These are phyloP conservation scores for Machaerirhynchus nigripectus DNA, from an alignment of 2,113 vertebrate genomes.

Conservation along the genomic window DNA sequence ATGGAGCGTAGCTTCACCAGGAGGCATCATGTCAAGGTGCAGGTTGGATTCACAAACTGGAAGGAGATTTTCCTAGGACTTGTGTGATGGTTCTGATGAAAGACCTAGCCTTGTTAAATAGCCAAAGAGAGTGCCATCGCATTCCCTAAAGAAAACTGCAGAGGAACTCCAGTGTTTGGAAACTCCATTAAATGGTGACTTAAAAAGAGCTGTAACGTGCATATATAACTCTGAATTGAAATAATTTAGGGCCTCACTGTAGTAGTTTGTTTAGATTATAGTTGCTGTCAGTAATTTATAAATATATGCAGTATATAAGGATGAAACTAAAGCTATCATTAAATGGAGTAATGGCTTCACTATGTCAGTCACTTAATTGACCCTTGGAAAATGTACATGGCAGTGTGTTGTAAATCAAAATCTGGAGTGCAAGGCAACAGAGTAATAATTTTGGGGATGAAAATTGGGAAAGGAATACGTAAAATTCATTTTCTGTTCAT, in stretches of 20 bases:
- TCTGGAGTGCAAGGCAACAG: background rate
- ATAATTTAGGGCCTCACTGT: background rate
- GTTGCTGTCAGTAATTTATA: background rate
- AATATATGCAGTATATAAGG: background rate
- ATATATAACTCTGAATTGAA: background rate
- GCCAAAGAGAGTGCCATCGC: background rate
- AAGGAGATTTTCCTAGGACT: background rate
- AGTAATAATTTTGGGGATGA: background rate
- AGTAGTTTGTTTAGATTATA: background rate
- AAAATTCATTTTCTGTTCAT: background rate
- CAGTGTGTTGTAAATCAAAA: background rate
- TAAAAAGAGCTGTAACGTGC: background rate
- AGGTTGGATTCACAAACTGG: background rate
- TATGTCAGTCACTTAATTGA: conserved; percentile 27
- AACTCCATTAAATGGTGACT: background rate
- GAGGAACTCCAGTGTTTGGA: background rate
- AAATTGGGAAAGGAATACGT: background rate
- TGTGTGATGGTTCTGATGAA: background rate
- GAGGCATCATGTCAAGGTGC: background rate
- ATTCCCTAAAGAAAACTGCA: background rate
- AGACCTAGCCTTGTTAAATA: background rate
- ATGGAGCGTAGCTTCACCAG: fast-evolving
- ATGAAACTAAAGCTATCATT: conserved; percentile 31
- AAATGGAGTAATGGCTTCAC: conserved; percentile 11
- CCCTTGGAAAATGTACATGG: background rate